Evolutionary conservation across 2,888 invertebrate genomes (phyloP), one percentile per base, ranked within the genome.

Genomic region (Imbricaverruca yamaguchii): DNA sequence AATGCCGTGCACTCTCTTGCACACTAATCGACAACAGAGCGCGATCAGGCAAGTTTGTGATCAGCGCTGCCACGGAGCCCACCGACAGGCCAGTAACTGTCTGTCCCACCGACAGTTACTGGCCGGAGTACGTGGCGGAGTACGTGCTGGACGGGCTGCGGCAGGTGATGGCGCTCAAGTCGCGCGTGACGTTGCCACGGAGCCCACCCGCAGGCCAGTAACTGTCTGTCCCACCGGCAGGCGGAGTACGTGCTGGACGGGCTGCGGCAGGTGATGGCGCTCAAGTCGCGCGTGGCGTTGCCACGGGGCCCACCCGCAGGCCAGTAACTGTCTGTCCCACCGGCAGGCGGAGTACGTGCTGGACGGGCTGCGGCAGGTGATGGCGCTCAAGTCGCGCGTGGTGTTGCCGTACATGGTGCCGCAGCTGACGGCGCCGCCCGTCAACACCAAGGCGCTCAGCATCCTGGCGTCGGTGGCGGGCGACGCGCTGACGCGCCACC

Each of bases 161-260:
- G 82, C 97, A 98, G 90, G 95, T 99, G 69, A 97, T 99, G 96
- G 93, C 95, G 21, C 94, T 98, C 82, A 98, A 98, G 89, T 96
- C 97, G 0, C 91, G 95, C 84, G 97, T 96, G 0, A 4, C n/a
- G n/a, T n/a, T n/a, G n/a, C n/a, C n/a, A n/a, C n/a, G n/a, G n/a
- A n/a, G n/a, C n/a, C n/a, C n/a, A n/a, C n/a, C n/a, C n/a, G n/a
- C n/a, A n/a, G n/a, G n/a, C n/a, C n/a, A n/a, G n/a, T n/a, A n/a
- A n/a, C n/a, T n/a, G n/a, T n/a, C n/a, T n/a, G n/a, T n/a, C n/a
- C n/a, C n/a, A n/a, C 57, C 10, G 80, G 56, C 74, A 80, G 11
- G 59, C 95, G 0, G 97, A 97, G 86, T 93, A 93, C 86, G 94
- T 97, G 15, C 90, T 99, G 84, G 98, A 99, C 87, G 99, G 98